A percentile compares a stretch with the other conserved stretches of the same genome.
Evolutionary conservation across 2,113 vertebrate species (phyloP).

Genomic region (Zosterops hypoxanthus): DNA sequence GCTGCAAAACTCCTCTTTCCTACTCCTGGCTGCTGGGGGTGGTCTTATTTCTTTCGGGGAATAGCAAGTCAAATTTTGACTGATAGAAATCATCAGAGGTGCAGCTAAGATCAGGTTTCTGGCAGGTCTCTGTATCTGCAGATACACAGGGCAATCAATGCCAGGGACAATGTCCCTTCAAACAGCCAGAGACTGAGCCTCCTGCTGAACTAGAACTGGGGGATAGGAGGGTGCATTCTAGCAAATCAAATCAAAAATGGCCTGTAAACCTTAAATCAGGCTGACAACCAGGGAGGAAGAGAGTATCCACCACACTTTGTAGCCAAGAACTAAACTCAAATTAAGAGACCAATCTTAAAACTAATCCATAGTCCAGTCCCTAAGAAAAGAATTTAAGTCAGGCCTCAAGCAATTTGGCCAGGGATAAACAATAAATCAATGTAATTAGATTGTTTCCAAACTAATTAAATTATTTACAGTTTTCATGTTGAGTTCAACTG

Average conservation of each 20-base stretch:
- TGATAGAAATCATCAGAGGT: not conserved
- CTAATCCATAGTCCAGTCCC: not conserved
- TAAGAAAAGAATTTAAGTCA: not conserved
- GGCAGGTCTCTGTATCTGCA: not conserved
- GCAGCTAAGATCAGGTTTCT: not conserved
- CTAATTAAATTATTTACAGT: not conserved
- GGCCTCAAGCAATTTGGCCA: not conserved
- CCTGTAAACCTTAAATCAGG: not conserved
- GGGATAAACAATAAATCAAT: not conserved
- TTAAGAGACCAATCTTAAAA: not conserved
- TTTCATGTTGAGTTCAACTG: not conserved
- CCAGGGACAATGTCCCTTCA: not conserved
- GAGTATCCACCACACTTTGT: accelerated
- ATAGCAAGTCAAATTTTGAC: not conserved
- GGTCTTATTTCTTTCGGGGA: not conserved
- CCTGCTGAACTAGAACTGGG: not conserved
- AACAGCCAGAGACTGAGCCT: not conserved
- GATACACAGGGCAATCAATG: accelerated
- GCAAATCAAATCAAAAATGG: not conserved
- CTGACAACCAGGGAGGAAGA: not conserved
- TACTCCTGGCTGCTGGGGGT: not conserved
- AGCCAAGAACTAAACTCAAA: not conserved
- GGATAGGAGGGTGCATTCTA: not conserved
- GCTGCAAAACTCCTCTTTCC: not conserved
- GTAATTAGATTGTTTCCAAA: not conserved